phyloP scores from a whole-genome alignment of 2,113 vertebrate species.

The Corydoras maculifer region DNA sequence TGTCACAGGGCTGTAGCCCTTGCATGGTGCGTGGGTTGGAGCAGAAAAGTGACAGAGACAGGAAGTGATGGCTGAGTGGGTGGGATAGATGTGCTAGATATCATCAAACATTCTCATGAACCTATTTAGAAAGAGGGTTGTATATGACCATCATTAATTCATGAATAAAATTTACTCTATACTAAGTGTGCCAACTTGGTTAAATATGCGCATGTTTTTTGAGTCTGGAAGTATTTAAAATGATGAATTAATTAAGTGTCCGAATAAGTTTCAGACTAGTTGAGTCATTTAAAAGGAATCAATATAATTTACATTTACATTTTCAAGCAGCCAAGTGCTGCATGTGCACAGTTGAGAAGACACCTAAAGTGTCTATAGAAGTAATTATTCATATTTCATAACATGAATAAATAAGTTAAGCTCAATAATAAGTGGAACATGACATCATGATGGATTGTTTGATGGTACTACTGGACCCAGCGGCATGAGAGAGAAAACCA shows the following conservation, averaged over 20 bases:
- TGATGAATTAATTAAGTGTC: neutral
- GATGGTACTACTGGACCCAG: no score
- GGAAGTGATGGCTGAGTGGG: constrained; percentile 32
- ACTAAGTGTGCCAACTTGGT: no score
- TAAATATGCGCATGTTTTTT: no score
- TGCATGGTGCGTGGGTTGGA: constrained; percentile 21
- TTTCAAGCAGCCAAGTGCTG: neutral
- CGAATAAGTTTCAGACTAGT: neutral
- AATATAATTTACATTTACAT: neutral
- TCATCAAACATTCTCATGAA: constrained; percentile 30
- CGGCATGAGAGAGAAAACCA: no score
- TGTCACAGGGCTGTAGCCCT: constrained; percentile 17
- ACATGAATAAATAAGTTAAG: constrained; percentile 2
- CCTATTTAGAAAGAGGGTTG: neutral
- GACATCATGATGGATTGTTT: no score
- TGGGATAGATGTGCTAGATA: constrained; percentile 27
- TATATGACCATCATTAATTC: neutral
- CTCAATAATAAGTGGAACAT: no score
- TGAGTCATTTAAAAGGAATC: neutral
- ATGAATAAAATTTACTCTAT: neutral
- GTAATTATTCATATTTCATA: constrained; percentile 16
- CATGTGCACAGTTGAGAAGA: constrained; percentile 7
- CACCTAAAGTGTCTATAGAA: constrained; percentile 2
- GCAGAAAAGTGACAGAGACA: constrained; percentile 39
- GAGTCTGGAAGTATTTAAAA: no score